Conservation (phyloP, 2,888 invertebrate species). For the Mallateleia sp. region DNA sequence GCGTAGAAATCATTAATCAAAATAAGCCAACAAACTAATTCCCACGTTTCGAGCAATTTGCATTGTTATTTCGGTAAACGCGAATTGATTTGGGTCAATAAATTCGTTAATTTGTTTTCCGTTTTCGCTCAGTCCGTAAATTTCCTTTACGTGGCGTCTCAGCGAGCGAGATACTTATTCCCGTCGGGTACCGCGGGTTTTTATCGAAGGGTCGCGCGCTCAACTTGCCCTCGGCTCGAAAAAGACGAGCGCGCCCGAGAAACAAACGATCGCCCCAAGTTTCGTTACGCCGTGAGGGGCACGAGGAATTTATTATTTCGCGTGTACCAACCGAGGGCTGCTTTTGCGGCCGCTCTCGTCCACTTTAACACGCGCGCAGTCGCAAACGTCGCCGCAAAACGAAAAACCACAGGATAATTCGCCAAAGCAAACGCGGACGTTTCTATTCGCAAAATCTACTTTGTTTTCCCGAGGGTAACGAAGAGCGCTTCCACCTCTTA, state of each 20-base stretch:
- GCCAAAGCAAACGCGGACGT: constrained; percentile 76
- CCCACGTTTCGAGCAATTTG: not conserved
- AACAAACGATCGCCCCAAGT: constrained; percentile 81
- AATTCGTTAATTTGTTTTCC: constrained; percentile 69
- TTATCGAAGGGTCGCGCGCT: constrained; percentile 66
- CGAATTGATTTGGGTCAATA: constrained; percentile 49
- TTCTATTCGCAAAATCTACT: constrained; percentile 76
- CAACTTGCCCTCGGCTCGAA: constrained; percentile 60
- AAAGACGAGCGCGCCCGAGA: constrained; percentile 72
- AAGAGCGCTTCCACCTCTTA: constrained; percentile 75
- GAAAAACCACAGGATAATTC: constrained; percentile 77
- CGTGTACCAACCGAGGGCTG: constrained; percentile 73
- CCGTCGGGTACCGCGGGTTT: constrained; percentile 61
- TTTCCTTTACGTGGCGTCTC: constrained; percentile 68
- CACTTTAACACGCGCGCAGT: constrained; percentile 87
- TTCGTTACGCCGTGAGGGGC: constrained; percentile 80
- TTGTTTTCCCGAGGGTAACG: constrained; percentile 75
- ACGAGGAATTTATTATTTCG: constrained; percentile 86
- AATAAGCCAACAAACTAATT: not conserved
- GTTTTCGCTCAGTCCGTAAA: constrained; percentile 61
- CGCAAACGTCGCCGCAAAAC: constrained; percentile 69
- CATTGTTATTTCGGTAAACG: constrained; percentile 29
- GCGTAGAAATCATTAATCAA: no score
- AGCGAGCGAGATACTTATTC: constrained; percentile 63
- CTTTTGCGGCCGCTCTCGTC: constrained; percentile 87